Evolutionary conservation across 2,797 vertebrate species (phyloP).

Genomic region (Pseudomugil tenellus): DNA sequence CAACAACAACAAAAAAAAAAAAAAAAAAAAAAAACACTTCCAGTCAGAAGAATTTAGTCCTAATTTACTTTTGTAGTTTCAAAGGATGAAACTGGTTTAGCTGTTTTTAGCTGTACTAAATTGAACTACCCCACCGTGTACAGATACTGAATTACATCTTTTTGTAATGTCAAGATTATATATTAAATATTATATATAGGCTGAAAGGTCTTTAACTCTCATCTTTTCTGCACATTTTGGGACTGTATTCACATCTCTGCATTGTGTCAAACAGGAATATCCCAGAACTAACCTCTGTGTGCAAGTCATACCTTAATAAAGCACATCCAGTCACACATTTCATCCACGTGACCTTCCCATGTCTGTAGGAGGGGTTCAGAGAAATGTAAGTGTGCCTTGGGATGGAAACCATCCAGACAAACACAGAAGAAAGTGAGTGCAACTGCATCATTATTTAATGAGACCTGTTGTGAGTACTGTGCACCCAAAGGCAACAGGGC

Average conservation of each 20-base stretch:
- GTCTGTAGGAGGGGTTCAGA: conserved; percentile 33
- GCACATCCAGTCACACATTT: conserved; percentile 57
- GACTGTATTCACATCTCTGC: background rate
- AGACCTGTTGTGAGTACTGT: conserved; percentile 63
- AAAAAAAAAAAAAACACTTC: too few species aligned
- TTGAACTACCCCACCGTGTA: background rate
- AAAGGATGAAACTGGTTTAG: background rate
- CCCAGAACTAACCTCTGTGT: background rate
- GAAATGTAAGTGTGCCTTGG: conserved; percentile 51
- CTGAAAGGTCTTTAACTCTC: background rate
- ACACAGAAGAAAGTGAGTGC: conserved; percentile 57
- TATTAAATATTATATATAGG: background rate
- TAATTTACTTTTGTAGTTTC: too few species aligned
- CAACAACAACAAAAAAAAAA: too few species aligned
- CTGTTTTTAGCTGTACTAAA: background rate
- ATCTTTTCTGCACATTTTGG: background rate
- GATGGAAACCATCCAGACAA: conserved; percentile 49
- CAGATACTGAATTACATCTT: background rate
- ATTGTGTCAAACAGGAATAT: background rate
- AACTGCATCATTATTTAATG: conserved; percentile 75
- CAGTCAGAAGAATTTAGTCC: too few species aligned
- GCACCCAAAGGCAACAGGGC: conserved; percentile 43
- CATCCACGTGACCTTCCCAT: conserved; percentile 61
- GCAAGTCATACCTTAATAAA: background rate
- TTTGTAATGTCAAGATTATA: background rate